A percentile compares a stretch with the other conserved stretches of the same genome.
These are phyloP conservation scores for Chlorops oryzae DNA, from an alignment of 1,140 invertebrate species.

Conservation along the genomic window DNA sequence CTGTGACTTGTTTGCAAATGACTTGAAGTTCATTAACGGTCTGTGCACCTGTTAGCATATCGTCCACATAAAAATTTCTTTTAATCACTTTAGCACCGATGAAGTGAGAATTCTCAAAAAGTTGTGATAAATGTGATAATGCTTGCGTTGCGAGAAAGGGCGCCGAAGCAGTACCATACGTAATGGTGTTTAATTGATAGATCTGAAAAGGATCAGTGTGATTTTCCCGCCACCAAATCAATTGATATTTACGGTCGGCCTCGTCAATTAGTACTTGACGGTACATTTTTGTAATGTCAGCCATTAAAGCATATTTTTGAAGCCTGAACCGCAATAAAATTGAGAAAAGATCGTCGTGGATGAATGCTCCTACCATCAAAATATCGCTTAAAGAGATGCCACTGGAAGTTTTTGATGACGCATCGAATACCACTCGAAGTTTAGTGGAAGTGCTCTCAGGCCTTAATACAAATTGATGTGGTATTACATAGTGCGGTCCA, in stretches of 20 bases:
- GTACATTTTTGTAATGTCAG: constrained; percentile 33
- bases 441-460: constrained; percentile 14
- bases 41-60: constrained; percentile 33
- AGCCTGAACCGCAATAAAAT: constrained; percentile 20
- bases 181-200: constrained; percentile 23
- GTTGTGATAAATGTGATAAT: no score
- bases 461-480: not conserved
- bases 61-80: no score
- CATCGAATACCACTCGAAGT: constrained; percentile 29
- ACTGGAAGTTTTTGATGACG: constrained; percentile 17
- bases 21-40: constrained; percentile 6
- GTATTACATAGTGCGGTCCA: not conserved
- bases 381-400: constrained; percentile 15
- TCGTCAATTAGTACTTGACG: constrained; percentile 21
- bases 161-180: constrained; percentile 31
- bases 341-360: not conserved
- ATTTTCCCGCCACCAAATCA: constrained; percentile 39
- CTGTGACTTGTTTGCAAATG: not conserved
- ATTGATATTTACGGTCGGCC: constrained; percentile 28
- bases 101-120: constrained; percentile 27
- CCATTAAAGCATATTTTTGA: constrained; percentile 20
- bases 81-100: constrained; percentile 34
- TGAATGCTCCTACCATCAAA: not conserved
- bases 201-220: constrained; percentile 13
- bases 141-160: constrained; percentile 42